phyloP scores from a whole-genome alignment of 1,140 invertebrate species.

The Drosophila simulans region DNA sequence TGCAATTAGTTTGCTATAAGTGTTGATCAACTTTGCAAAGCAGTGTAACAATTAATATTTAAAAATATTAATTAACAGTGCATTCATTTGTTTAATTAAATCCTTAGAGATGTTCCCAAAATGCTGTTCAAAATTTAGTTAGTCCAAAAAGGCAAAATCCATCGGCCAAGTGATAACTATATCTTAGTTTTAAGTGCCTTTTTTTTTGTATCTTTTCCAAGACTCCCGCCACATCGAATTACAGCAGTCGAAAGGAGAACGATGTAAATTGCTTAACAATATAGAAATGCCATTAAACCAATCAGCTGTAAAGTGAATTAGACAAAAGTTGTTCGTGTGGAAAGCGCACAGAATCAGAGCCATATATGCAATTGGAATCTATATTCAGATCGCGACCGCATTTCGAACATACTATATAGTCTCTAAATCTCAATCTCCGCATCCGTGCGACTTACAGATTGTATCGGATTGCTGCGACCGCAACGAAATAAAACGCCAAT shows the following conservation, averaged over 20 bases:
- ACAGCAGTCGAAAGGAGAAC: conserved; percentile 26
- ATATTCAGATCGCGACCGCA: conserved; percentile 61
- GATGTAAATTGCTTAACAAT: conserved; percentile 33
- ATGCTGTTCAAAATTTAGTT: background rate
- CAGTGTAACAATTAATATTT: too few relatives aligned
- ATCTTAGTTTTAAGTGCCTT: too few relatives aligned
- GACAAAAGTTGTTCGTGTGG: conserved; percentile 45
- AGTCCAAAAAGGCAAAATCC: background rate
- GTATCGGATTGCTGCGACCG: conserved; percentile 56
- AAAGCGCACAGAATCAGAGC: conserved; percentile 36
- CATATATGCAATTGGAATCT: conserved; percentile 35
- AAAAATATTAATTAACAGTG: too few relatives aligned
- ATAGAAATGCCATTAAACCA: conserved; percentile 42
- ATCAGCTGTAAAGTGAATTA: conserved; percentile 64
- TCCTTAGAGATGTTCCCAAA: too few relatives aligned
- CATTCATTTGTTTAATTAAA: too few relatives aligned
- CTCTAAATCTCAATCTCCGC: conserved; percentile 12
- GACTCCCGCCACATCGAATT: conserved; percentile 16
- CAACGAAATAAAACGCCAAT: conserved; percentile 47
- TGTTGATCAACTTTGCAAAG: too few relatives aligned
- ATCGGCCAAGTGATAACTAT: background rate
- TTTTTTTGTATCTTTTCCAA: background rate
- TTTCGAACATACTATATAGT: conserved; percentile 44
- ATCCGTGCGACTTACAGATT: conserved; percentile 50
- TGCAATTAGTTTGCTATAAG: too few relatives aligned